A percentile compares a stretch with the other conserved stretches of the same genome.
Conservation (phyloP, 1,140 invertebrate species). For the Fopius arisanus region DNA sequence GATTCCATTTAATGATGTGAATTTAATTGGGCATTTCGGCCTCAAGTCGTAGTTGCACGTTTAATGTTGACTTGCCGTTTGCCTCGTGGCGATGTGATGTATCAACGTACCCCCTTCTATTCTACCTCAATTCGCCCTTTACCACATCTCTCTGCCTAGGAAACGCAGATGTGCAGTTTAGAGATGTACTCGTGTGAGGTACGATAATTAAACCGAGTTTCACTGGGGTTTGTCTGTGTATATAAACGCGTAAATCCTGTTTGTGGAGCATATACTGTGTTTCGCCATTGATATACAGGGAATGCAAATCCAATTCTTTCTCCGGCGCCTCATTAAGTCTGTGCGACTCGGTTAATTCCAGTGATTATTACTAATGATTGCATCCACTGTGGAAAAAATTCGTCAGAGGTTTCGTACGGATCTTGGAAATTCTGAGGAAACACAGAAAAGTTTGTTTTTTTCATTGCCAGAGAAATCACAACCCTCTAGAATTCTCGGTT, state of each 20-base stretch:
- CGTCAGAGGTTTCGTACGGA: too few relatives aligned
- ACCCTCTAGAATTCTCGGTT: too few relatives aligned
- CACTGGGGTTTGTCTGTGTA: neutral
- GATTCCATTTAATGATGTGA: neutral
- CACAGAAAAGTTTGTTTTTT: too few relatives aligned
- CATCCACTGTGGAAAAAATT: too few relatives aligned
- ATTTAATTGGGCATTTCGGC: slow-evolving; percentile 20
- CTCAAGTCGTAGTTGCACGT: neutral
- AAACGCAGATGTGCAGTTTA: slow-evolving; percentile 5
- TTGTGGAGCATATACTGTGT: neutral
- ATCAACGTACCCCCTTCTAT: neutral
- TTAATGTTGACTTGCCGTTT: neutral
- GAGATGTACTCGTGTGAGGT: slow-evolving; percentile 14
- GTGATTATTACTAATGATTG: too few relatives aligned
- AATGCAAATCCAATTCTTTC: neutral
- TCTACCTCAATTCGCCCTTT: neutral
- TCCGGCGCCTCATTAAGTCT: neutral
- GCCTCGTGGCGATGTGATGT: neutral
- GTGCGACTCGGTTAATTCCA: too few relatives aligned
- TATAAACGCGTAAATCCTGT: slow-evolving; percentile 4
- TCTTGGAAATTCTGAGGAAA: too few relatives aligned
- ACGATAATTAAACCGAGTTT: slow-evolving; percentile 19
- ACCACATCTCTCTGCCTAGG: neutral
- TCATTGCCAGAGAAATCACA: too few relatives aligned
- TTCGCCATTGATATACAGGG: neutral